Conservation (phyloP, 2,888 invertebrate genomes). For the Spodoptera exigua region DNA sequence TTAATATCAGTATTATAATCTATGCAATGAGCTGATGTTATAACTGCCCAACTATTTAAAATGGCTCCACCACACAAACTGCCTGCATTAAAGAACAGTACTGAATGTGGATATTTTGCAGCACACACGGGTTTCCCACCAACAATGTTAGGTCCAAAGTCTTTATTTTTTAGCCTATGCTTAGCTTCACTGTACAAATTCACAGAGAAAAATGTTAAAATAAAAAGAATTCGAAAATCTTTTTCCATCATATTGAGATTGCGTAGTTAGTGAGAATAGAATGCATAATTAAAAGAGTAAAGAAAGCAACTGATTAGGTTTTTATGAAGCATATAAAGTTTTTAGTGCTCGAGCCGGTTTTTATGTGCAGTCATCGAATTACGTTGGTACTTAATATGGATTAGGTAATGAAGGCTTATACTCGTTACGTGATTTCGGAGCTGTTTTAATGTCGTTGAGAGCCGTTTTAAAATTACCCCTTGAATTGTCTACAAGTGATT, state of each 20-base stretch:
- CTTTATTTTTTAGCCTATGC: slow-evolving; percentile 16
- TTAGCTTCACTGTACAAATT: slow-evolving; percentile 11
- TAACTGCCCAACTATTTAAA: slow-evolving; percentile 71
- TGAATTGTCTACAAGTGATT: too few species aligned
- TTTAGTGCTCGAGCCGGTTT: slow-evolving; percentile 17
- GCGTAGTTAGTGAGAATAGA: neutral
- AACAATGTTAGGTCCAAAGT: slow-evolving; percentile 65
- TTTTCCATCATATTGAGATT: slow-evolving; percentile 7
- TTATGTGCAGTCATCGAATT: slow-evolving; percentile 7
- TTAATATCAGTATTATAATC: slow-evolving; percentile 63
- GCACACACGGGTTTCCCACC: slow-evolving; percentile 67
- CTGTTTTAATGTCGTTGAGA: too few species aligned
- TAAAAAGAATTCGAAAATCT: slow-evolving; percentile 8
- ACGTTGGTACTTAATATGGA: neutral
- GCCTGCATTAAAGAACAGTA: slow-evolving; percentile 73
- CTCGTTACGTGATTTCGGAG: too few species aligned
- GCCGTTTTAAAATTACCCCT: too few species aligned
- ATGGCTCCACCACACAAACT: slow-evolving; percentile 75
- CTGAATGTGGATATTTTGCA: slow-evolving; percentile 68
- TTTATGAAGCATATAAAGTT: slow-evolving; percentile 36
- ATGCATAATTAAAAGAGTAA: slow-evolving; percentile 23
- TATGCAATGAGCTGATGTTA: slow-evolving; percentile 80
- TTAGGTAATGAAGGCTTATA: neutral
- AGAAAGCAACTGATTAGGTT: slow-evolving; percentile 26
- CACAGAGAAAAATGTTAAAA: slow-evolving; percentile 8